Evolutionary conservation across 2,113 vertebrate genomes (phyloP).

Genomic region (Thermophis baileyi): DNA sequence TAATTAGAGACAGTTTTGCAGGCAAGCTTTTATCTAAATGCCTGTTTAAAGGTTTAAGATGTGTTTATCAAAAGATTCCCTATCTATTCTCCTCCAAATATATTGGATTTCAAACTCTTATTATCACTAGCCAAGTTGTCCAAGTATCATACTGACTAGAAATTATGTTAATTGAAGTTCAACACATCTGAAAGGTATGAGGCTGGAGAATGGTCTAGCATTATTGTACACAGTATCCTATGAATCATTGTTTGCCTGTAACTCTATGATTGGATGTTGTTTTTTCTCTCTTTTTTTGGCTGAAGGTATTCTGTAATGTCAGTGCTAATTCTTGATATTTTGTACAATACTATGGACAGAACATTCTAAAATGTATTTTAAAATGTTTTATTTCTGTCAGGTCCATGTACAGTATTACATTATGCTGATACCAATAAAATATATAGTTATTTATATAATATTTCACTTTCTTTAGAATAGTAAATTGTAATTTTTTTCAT

Average conservation of each 20-base stretch:
- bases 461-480: constrained; percentile 74
- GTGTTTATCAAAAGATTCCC: constrained; percentile 54
- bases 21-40: constrained; percentile 73
- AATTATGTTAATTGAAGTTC: neutral
- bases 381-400: constrained; percentile 78
- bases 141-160: neutral
- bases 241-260: constrained; percentile 71
- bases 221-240: constrained; percentile 68
- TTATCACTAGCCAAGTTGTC: neutral
- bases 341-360: constrained; percentile 76
- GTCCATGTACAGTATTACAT: constrained; percentile 77
- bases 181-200: neutral
- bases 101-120: neutral
- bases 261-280: constrained; percentile 77
- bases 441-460: constrained; percentile 70
- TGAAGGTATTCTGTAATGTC: constrained; percentile 77
- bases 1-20: constrained; percentile 60
- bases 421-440: constrained; percentile 82
- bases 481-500: constrained; percentile 71
- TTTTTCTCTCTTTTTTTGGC: constrained; percentile 73
- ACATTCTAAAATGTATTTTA: constrained; percentile 79
- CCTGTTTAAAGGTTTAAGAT: constrained; percentile 71
- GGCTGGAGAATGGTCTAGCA: constrained; percentile 25
- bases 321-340: constrained; percentile 78
- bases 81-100: neutral